phyloP scores from a whole-genome alignment of 2,888 invertebrate species.

The Elgonia sp. region DNA sequence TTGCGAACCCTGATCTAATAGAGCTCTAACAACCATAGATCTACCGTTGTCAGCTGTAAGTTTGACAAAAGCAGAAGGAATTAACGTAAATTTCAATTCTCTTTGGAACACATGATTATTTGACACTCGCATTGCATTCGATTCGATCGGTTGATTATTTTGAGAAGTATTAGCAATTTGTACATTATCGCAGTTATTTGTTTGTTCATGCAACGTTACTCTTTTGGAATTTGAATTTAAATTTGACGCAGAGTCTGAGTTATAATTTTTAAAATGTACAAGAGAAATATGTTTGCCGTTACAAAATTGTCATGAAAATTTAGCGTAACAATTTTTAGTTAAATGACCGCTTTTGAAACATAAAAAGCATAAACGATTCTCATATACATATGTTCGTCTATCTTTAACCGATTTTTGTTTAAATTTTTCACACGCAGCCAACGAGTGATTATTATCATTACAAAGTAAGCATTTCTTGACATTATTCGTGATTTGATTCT shows the following conservation, averaged over 20 bases:
- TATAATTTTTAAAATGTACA: neutral
- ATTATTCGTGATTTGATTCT: too few relatives aligned
- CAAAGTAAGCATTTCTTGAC: too few relatives aligned
- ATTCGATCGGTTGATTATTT: too few relatives aligned
- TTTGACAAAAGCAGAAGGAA: slow-evolving; percentile 6
- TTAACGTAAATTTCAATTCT: too few relatives aligned
- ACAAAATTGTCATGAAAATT: neutral
- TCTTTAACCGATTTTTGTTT: too few relatives aligned
- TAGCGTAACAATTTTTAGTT: neutral
- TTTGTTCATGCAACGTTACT: too few relatives aligned
- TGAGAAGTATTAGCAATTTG: neutral
- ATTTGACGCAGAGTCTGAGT: neutral
- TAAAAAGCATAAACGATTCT: neutral
- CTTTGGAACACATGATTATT: too few relatives aligned
- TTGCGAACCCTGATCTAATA: neutral
- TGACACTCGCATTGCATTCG: too few relatives aligned
- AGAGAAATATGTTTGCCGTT: neutral
- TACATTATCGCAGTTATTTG: neutral
- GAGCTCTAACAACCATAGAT: neutral
- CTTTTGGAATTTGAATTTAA: too few relatives aligned
- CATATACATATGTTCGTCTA: neutral
- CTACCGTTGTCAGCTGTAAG: neutral
- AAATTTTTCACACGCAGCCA: too few relatives aligned
- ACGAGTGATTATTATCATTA: too few relatives aligned
- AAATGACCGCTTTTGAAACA: neutral